These are phyloP conservation scores for Zingel zingel DNA, from an alignment of 2,113 vertebrate genomes.

Conservation along the genomic window DNA sequence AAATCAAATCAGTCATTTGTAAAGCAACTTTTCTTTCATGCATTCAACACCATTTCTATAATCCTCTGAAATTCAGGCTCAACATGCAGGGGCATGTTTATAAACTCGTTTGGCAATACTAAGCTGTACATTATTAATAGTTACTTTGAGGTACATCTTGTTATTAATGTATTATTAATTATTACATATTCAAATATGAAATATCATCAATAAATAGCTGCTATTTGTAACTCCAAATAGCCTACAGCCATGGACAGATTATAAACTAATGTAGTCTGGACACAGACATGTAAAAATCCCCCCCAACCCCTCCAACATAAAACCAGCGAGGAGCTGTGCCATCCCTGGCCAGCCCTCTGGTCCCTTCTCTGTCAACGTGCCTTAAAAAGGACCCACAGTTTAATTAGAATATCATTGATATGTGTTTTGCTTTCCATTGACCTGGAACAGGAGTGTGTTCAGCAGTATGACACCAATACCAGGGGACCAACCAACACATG, in stretches of 20 bases:
- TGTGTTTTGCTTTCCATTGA: slow-evolving; percentile 42
- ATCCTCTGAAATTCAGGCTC: slow-evolving; percentile 37
- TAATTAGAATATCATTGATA: slow-evolving; percentile 37
- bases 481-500: slow-evolving; percentile 56
- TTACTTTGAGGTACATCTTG: neutral
- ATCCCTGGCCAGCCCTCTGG: neutral
- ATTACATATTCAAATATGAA: neutral
- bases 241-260: neutral
- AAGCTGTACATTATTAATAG: neutral
- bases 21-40: neutral
- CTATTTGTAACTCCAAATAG: neutral
- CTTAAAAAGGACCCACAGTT: neutral
- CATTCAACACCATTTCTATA: slow-evolving; percentile 15
- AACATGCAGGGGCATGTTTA: slow-evolving; percentile 15
- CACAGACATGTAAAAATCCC: no score
- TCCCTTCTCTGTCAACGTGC: neutral
- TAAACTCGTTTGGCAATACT: neutral
- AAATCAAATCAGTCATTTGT: slow-evolving; percentile 32
- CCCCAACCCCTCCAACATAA: neutral
- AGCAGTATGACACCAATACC: slow-evolving; percentile 9
- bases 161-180: no score
- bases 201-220: neutral
- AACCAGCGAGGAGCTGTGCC: neutral
- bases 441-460: slow-evolving; percentile 18
- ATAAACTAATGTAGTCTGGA: no score